phyloP scores from a whole-genome alignment of 2,888 invertebrate species.

The Sphecodes monilicornis region DNA sequence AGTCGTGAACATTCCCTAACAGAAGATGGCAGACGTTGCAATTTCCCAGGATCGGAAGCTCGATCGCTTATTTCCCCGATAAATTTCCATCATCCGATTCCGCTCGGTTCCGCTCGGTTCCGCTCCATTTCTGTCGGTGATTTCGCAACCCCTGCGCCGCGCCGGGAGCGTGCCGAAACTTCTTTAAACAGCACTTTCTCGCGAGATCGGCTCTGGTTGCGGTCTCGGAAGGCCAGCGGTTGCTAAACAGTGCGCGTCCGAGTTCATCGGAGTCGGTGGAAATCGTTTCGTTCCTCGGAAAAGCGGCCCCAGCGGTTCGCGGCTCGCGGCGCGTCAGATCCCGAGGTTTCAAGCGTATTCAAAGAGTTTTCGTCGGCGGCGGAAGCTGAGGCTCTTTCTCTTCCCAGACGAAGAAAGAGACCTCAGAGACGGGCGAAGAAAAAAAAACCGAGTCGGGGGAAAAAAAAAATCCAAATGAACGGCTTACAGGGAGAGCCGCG shows the following conservation, averaged over 20 bases:
- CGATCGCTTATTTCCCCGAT: neutral
- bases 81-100: neutral
- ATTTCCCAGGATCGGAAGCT: neutral
- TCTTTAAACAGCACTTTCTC: conserved; percentile 33
- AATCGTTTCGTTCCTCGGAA: conserved; percentile 35
- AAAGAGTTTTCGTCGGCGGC: conserved; percentile 72
- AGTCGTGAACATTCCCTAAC: neutral
- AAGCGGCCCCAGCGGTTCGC: conserved; percentile 18
- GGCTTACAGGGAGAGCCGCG: conserved; percentile 78
- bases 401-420: conserved; percentile 77
- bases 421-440: conserved; percentile 76
- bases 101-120: conserved; percentile 5
- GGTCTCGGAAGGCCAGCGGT: conserved; percentile 17
- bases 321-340: neutral
- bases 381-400: conserved; percentile 58
- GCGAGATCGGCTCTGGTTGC: conserved; percentile 31
- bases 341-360: conserved; percentile 58
- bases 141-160: neutral
- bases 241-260: conserved; percentile 42
- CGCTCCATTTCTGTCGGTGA: conserved; percentile 15
- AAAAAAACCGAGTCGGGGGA: neutral
- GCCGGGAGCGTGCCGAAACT: neutral
- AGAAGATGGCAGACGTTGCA: neutral
- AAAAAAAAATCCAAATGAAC: conserved; percentile 64
- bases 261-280: conserved; percentile 20